Percentiles rank a stretch among this genome's conserved stretches.
These are phyloP conservation scores for Junonia oenone DNA, from an alignment of 2,888 invertebrate species.

Conservation along the genomic window DNA sequence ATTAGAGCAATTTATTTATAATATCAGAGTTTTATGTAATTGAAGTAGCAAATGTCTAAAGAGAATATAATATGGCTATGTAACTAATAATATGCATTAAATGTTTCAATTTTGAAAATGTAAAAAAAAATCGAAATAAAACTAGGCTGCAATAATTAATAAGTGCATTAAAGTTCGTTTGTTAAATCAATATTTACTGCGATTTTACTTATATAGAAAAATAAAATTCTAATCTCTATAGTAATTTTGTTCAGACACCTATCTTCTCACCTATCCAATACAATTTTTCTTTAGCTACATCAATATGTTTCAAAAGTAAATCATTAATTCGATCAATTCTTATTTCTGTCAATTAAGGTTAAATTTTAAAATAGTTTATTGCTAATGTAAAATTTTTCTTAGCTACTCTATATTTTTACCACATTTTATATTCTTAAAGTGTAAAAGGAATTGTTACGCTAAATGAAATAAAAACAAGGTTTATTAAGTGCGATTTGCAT, in stretches of 20 bases:
- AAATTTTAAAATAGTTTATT: no score
- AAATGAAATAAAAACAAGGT: slow-evolving; percentile 40
- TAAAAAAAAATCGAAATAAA: slow-evolving; percentile 1
- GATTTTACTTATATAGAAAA: not conserved
- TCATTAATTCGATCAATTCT: no score
- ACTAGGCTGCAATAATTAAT: slow-evolving; percentile 13
- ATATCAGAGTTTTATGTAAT: slow-evolving; percentile 54
- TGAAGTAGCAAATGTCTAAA: slow-evolving; percentile 25
- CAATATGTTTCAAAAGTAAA: no score
- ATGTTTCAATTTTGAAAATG: not conserved
- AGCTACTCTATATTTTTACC: no score
- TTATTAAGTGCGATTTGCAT: slow-evolving; percentile 53
- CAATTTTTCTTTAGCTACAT: no score
- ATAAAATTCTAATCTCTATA: not conserved
- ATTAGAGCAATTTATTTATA: slow-evolving; percentile 51
- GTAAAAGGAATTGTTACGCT: not conserved
- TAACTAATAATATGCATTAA: not conserved
- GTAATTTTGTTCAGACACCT: not conserved
- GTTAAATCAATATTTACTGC: not conserved
- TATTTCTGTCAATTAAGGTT: no score
- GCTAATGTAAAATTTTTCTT: no score
- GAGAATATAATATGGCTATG: not conserved
- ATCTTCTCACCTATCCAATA: no score
- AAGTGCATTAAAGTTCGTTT: slow-evolving; percentile 14
- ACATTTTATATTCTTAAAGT: no score